phyloP scores from a whole-genome alignment of 2,888 invertebrate genomes.

The Cheilosia soror region DNA sequence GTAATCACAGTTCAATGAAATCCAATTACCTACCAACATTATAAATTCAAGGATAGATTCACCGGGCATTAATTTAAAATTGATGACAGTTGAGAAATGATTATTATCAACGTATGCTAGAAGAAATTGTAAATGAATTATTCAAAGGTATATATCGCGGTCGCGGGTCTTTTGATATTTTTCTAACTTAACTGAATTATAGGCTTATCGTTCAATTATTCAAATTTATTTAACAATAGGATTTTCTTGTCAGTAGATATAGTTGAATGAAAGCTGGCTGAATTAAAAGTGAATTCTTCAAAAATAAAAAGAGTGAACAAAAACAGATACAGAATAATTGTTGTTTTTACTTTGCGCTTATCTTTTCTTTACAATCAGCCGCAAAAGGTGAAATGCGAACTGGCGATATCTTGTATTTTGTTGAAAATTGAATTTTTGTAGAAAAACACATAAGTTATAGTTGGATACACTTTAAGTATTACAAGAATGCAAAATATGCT shows the following conservation, averaged over 20 bases:
- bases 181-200: background rate
- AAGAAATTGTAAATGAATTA: background rate
- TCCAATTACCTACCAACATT: slow-evolving; percentile 31
- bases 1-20: slow-evolving; percentile 33
- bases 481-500: too few relatives aligned
- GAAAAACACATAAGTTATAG: too few relatives aligned
- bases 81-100: slow-evolving; percentile 13
- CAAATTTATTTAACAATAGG: slow-evolving; percentile 9
- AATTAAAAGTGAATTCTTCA: background rate
- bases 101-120: background rate
- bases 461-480: too few relatives aligned
- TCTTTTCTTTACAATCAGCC: background rate
- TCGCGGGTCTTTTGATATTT: background rate
- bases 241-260: slow-evolving; percentile 14
- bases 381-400: background rate
- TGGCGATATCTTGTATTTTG: too few relatives aligned
- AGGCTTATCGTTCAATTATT: slow-evolving; percentile 20
- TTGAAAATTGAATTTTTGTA: too few relatives aligned
- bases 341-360: background rate
- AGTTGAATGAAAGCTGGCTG: background rate
- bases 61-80: slow-evolving; percentile 5
- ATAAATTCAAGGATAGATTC: background rate
- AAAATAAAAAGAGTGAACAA: background rate
- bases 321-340: too few relatives aligned
- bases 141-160: background rate